Base-by-base conservation (phyloP, 2,888 invertebrate species). In the Eilema depressum region DNA sequence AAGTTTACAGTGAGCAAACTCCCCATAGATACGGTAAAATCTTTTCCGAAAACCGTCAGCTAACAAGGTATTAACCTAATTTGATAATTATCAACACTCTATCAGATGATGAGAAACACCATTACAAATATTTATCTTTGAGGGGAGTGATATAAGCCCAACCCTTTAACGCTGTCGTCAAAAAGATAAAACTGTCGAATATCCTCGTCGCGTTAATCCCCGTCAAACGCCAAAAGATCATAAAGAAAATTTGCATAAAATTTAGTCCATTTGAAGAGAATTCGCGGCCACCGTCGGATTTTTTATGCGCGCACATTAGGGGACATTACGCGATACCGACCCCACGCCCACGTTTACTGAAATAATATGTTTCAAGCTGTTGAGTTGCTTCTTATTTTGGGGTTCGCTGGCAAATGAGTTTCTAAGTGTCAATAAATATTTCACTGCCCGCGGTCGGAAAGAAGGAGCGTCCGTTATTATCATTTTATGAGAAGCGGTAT, bases 301-400 rank as follows among this genome's bases (percentile, higher is more conserved):
- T 90, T 91, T 91, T 91, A 90, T 87, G 86, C 84, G 86, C 80
- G 86, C 89, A 90, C 93, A 93, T 93, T 92, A 93, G 86, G 85
- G 86, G 88, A 89, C 91, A 90, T 91, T 91, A 90, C 86, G 85
- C 81, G 86, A 83, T 81, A 82, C 83, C 77, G 75, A 70, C 79
- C 83, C 73, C 80, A 75, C 84, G 76, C 81, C 85, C 80, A 79
- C 88, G 85, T 86, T 87, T 84, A 83, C 88, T 79, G 82, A 89
- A 91, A 93, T 90, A 92, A 91, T 93, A 93, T 93, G 91, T 93
- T 92, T 92, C 91, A 91, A 90, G 91, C 92, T 92, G 92, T 92
- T 91, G 88, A 88, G 89, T 88, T 88, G 88, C 87, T 91, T 92
- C 92, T 92, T 93, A 92, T 93, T 93, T 90, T 81, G 86, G 84